A percentile compares a stretch with the other conserved stretches of the same genome.
Evolutionary conservation across 2,888 invertebrate genomes (phyloP).

Genomic region (Ennomos quercinarius): DNA sequence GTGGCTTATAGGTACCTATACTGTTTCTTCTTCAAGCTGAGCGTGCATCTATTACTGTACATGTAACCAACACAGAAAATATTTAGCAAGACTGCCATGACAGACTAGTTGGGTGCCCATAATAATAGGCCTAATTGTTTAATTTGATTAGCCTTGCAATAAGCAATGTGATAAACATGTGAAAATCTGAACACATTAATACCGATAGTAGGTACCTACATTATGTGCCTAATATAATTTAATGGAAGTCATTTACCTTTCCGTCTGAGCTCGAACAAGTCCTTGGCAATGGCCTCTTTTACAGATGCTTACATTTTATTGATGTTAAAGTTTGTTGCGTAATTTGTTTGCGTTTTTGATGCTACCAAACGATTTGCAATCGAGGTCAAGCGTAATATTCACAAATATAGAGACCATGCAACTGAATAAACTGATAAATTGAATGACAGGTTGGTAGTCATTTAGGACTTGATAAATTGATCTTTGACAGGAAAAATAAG

Average conservation of each 20-base stretch:
- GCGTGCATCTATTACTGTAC: too few relatives aligned
- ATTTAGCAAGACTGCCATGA: too few relatives aligned
- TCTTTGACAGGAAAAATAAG: not conserved
- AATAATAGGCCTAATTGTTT: too few relatives aligned
- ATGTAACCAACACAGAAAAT: too few relatives aligned
- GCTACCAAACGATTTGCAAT: slow-evolving; percentile 47
- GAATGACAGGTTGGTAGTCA: not conserved
- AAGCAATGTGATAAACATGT: slow-evolving; percentile 4
- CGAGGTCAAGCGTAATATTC: slow-evolving; percentile 7
- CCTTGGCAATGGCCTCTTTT: slow-evolving; percentile 80
- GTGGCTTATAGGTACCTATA: too few relatives aligned
- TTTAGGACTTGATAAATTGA: not conserved
- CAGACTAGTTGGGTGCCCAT: too few relatives aligned
- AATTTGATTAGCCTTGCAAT: too few relatives aligned
- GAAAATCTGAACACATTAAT: slow-evolving; percentile 12
- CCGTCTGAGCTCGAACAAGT: slow-evolving; percentile 66
- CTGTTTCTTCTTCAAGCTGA: too few relatives aligned
- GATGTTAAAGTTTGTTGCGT: slow-evolving; percentile 61
- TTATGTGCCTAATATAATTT: slow-evolving; percentile 11
- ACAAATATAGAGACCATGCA: slow-evolving; percentile 1
- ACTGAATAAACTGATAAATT: slow-evolving; percentile 4
- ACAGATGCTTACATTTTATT: slow-evolving; percentile 68
- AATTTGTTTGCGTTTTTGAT: slow-evolving; percentile 68
- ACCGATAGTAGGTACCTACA: too few relatives aligned
- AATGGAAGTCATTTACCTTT: slow-evolving; percentile 74